phyloP scores from a whole-genome alignment of 2,113 vertebrate species.

The Cochlearius cochlearius region DNA sequence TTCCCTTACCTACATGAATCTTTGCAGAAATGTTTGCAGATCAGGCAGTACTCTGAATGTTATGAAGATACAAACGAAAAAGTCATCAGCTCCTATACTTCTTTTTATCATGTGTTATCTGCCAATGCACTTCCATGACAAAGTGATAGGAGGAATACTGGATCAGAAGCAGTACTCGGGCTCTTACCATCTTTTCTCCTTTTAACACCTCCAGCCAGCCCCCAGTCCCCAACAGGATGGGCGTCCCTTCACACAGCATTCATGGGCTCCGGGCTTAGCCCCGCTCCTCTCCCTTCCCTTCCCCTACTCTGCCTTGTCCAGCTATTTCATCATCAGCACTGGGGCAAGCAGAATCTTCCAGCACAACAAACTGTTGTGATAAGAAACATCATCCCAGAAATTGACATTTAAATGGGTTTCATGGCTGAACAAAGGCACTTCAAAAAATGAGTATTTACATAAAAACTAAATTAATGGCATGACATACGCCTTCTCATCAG shows the following conservation, averaged over 20 bases:
- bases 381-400: not conserved
- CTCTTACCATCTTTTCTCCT: not conserved
- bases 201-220: not conserved
- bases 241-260: not conserved
- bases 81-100: not conserved
- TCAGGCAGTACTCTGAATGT: not conserved
- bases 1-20: not conserved
- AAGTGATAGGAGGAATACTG: not conserved
- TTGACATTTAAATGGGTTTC: not conserved
- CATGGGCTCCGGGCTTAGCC: not conserved
- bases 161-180: rapidly evolving
- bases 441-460: not conserved
- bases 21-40: not conserved
- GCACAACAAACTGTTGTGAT: not conserved
- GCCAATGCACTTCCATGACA: not conserved
- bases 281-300: not conserved
- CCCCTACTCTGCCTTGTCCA: not conserved
- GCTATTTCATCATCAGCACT: not conserved
- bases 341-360: not conserved
- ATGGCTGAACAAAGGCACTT: not conserved
- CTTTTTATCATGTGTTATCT: not conserved
- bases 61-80: not conserved
- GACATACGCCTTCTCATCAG: not conserved
- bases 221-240: not conserved
- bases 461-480: not conserved